Percentiles rank a stretch among this genome's conserved stretches.
These are phyloP conservation scores for Steatocranus sp. DNA, from an alignment of 2,797 vertebrate species.

Conservation along the genomic window DNA sequence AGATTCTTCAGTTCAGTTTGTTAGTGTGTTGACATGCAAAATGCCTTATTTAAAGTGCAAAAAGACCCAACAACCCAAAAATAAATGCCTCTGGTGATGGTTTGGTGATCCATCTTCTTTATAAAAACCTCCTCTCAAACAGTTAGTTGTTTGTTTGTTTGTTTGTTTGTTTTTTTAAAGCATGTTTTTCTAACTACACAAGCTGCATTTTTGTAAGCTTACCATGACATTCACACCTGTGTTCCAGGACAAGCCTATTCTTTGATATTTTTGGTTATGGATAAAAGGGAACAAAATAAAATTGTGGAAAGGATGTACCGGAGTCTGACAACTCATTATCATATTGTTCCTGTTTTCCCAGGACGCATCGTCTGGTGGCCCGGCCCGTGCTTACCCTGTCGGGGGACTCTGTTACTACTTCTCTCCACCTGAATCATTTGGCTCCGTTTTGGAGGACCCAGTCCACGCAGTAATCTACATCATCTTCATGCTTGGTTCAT, in stretches of 20 bases:
- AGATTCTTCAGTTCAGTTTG: neutral
- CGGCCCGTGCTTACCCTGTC: slow-evolving; percentile 95
- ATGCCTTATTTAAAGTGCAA: neutral
- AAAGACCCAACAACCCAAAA: neutral
- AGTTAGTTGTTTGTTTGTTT: too few relatives aligned
- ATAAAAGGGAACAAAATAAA: neutral
- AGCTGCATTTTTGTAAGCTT: neutral
- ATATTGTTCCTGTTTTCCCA: slow-evolving; percentile 32
- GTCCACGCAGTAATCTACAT: slow-evolving; percentile 93
- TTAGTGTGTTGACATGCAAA: neutral
- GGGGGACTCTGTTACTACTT: slow-evolving; percentile 96
- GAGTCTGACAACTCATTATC: neutral
- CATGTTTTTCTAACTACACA: neutral
- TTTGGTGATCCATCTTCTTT: neutral
- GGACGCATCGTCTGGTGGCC: slow-evolving; percentile 88
- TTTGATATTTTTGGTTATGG: neutral
- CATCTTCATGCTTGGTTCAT: slow-evolving; percentile 96
- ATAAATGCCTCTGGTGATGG: neutral
- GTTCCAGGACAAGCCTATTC: neutral
- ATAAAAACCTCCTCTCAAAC: neutral
- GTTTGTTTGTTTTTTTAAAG: neutral
- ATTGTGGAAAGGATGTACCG: neutral
- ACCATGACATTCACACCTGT: neutral
- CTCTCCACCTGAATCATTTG: slow-evolving; percentile 95
- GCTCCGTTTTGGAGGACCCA: slow-evolving; percentile 90